Conservation (phyloP, 2,113 vertebrate genomes). For the Gymnorhina tibicen region DNA sequence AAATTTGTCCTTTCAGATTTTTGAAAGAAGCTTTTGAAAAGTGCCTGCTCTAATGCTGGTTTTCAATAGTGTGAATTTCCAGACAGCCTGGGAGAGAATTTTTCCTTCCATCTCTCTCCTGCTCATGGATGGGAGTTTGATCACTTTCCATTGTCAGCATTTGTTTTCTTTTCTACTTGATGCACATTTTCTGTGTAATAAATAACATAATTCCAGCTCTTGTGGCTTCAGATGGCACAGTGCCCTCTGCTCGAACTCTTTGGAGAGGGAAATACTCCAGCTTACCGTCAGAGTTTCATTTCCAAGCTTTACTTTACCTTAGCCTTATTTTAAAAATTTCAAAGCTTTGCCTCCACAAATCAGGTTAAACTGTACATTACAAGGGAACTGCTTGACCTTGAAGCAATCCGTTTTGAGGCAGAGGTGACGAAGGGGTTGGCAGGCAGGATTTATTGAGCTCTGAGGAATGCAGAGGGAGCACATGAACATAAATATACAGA, state of each 20-base stretch:
- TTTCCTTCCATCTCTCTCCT: not conserved
- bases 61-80: not conserved
- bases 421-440: slow-evolving; percentile 62
- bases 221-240: slow-evolving; percentile 32
- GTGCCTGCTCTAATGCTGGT: not conserved
- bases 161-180: slow-evolving; percentile 51
- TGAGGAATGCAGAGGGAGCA: slow-evolving; percentile 49
- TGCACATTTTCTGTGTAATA: slow-evolving; percentile 21
- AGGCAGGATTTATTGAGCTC: slow-evolving; percentile 55
- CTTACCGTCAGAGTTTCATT: slow-evolving; percentile 64
- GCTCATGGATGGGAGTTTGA: not conserved
- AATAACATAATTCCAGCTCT: slow-evolving; percentile 20
- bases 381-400: slow-evolving; percentile 70
- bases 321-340: slow-evolving; percentile 70
- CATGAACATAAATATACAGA: slow-evolving; percentile 56
- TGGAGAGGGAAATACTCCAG: slow-evolving; percentile 33
- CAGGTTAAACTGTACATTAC: slow-evolving; percentile 70
- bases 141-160: slow-evolving; percentile 29
- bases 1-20: not conserved
- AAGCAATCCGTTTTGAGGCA: slow-evolving; percentile 66
- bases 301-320: slow-evolving; percentile 59
- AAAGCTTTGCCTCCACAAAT: slow-evolving; percentile 70
- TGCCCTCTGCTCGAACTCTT: slow-evolving; percentile 45
- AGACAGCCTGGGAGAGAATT: not conserved
- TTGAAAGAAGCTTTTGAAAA: not conserved